A percentile compares a stretch with the other conserved stretches of the same genome.
phyloP scores from a whole-genome alignment of 1,140 invertebrate species.

The Euwallacea similis region DNA sequence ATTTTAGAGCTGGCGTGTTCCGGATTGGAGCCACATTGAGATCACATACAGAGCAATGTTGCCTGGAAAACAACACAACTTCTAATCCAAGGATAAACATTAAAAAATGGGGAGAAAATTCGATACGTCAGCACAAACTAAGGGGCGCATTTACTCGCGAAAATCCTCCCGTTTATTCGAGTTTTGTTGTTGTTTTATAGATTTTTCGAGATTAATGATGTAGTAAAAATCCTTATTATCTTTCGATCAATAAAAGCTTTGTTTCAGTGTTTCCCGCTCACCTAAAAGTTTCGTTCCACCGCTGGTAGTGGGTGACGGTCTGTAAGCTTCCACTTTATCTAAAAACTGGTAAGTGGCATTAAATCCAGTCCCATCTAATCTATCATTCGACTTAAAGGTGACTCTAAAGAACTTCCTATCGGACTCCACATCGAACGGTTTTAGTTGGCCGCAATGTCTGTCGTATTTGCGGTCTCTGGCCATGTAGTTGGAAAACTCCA shows the following conservation, averaged over 20 bases:
- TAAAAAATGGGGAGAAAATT: too few relatives aligned
- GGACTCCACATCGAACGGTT: slow-evolving; percentile 79
- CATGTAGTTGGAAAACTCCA: slow-evolving; percentile 94
- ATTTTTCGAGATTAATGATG: neutral
- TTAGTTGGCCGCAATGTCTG: slow-evolving; percentile 81
- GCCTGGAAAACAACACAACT: too few relatives aligned
- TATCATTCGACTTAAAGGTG: slow-evolving; percentile 90
- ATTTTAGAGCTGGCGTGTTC: too few relatives aligned
- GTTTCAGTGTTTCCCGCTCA: neutral
- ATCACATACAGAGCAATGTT: too few relatives aligned
- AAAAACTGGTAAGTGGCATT: slow-evolving; percentile 85
- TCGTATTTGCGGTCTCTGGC: slow-evolving; percentile 81
- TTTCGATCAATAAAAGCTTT: neutral
- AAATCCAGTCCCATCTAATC: slow-evolving; percentile 91
- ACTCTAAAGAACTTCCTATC: slow-evolving; percentile 92
- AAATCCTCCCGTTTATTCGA: neutral
- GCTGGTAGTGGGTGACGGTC: slow-evolving; percentile 15
- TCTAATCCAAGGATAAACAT: too few relatives aligned
- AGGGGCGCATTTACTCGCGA: neutral
- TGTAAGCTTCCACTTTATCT: slow-evolving; percentile 46
- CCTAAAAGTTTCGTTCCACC: slow-evolving; percentile 3
- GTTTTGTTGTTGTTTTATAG: neutral
- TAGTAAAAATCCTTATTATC: neutral
- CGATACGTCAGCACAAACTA: neutral
- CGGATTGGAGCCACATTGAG: too few relatives aligned